A percentile compares a stretch with the other conserved stretches of the same genome.
Conservation (phyloP, 2,113 vertebrate species). For the Neoarius graeffei region DNA sequence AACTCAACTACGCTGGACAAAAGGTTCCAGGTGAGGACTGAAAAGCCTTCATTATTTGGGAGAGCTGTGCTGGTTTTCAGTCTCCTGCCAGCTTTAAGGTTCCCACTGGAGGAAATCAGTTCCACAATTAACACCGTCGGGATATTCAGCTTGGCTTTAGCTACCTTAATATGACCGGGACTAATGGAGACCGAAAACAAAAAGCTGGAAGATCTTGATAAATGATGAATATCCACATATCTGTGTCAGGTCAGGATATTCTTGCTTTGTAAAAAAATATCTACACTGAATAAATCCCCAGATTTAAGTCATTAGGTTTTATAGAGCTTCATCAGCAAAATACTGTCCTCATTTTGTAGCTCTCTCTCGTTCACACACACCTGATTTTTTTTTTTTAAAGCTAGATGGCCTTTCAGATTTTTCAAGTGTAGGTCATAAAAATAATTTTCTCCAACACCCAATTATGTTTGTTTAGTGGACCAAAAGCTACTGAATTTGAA, state of each 20-base stretch:
- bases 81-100: background rate
- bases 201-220: background rate
- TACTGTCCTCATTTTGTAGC: background rate
- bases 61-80: background rate
- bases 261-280: background rate
- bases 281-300: background rate
- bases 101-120: background rate
- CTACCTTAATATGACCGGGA: background rate
- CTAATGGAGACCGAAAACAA: background rate
- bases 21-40: background rate
- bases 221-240: background rate
- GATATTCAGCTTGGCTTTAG: background rate
- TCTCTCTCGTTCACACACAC: background rate
- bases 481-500: too few species aligned
- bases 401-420: too few species aligned
- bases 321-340: background rate
- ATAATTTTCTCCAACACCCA: too few species aligned
- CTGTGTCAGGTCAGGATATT: background rate
- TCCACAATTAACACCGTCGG: background rate
- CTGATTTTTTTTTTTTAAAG: too few species aligned
- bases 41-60: background rate
- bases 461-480: too few species aligned
- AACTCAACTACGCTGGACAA: background rate
- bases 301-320: background rate
- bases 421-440: too few species aligned